Evolutionary conservation across 1,140 invertebrate genomes (phyloP).

Genomic region (Bombus pascuorum): DNA sequence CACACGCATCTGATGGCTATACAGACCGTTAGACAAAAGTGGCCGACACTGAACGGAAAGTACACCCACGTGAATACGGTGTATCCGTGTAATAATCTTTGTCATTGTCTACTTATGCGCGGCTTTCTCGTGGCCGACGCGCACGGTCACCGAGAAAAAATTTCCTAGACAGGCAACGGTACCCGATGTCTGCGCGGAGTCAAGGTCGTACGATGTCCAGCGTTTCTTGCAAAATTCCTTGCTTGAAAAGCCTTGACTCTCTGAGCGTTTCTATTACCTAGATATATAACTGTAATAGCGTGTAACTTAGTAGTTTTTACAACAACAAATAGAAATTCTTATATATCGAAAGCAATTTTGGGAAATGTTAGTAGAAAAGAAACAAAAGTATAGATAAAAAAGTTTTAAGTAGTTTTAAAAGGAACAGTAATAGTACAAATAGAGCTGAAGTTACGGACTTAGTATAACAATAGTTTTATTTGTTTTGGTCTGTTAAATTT

Average conservation of each 20-base stretch:
- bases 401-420: too few species aligned
- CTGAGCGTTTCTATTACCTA: too few species aligned
- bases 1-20: not conserved
- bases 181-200: constrained; percentile 20
- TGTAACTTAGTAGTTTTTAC: not conserved
- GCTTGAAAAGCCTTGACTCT: not conserved
- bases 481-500: not conserved
- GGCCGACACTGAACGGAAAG: not conserved
- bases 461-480: not conserved
- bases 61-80: not conserved
- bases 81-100: constrained; percentile 19
- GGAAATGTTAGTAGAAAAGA: not conserved
- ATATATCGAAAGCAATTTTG: too few species aligned
- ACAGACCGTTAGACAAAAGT: constrained; percentile 35
- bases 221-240: constrained; percentile 1
- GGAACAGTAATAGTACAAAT: not conserved
- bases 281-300: not conserved
- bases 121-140: constrained; percentile 4
- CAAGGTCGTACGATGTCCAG: constrained; percentile 40
- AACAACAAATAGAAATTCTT: too few species aligned
- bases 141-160: constrained; percentile 31
- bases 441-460: not conserved
- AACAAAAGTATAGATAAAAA: not conserved
- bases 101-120: constrained; percentile 9
- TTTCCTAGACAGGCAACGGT: constrained; percentile 43